phyloP scores from a whole-genome alignment of 2,797 vertebrate species.

The Trichosurus vulpecula region DNA sequence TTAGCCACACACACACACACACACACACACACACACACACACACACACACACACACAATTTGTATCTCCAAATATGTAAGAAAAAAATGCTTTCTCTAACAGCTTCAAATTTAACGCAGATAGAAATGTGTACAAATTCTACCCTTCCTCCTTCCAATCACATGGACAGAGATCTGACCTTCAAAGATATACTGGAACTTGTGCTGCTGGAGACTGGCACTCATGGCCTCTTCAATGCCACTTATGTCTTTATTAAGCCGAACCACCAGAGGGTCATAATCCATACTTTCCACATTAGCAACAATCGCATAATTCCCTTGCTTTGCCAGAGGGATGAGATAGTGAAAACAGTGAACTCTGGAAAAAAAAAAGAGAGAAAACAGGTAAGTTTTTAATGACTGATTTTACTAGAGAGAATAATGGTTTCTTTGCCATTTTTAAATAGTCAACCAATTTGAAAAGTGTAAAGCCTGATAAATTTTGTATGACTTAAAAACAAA shows the following conservation, averaged over 20 bases:
- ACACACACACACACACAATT: neutral
- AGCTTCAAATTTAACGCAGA: neutral
- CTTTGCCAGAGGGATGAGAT: constrained; percentile 96
- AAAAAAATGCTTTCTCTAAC: neutral
- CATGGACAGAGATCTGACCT: constrained; percentile 84
- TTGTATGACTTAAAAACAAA: neutral
- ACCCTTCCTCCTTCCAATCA: neutral
- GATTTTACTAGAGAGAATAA: neutral
- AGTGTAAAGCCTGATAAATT: neutral
- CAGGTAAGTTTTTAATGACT: neutral
- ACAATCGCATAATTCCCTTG: constrained; percentile 98
- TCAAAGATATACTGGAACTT: constrained; percentile 99
- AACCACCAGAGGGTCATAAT: constrained; percentile 97
- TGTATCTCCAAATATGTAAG: constrained; percentile 21
- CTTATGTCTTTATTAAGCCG: constrained; percentile 98
- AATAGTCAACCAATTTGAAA: neutral
- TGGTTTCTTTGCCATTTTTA: neutral
- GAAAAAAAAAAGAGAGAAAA: constrained; percentile 17
- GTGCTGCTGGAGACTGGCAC: constrained; percentile 95
- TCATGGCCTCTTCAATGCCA: constrained; percentile 96
- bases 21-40: neutral
- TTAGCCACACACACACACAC: accelerated
- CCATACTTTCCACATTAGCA: constrained; percentile 99
- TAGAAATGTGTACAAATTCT: neutral
- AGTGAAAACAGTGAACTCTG: constrained; percentile 98